Percentiles rank a stretch among this genome's conserved stretches.
These are phyloP conservation scores for Salvelinus fontinalis DNA, from an alignment of 2,113 vertebrate genomes.

Conservation along the genomic window DNA sequence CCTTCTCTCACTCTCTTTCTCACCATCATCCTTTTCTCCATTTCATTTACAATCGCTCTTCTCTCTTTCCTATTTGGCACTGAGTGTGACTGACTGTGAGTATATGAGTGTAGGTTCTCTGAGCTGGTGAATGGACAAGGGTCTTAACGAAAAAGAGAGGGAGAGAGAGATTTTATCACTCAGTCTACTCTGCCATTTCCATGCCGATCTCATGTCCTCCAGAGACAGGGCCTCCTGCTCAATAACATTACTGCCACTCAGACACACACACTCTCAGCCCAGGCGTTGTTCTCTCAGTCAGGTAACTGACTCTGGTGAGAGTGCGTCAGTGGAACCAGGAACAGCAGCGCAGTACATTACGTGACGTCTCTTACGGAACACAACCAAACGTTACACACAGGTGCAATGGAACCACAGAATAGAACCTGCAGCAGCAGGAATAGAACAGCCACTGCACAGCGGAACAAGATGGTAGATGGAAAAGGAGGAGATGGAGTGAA, in stretches of 20 bases:
- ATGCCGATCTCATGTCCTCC: slow-evolving; percentile 62
- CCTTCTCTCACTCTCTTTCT: not conserved
- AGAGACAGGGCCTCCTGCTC: slow-evolving; percentile 49
- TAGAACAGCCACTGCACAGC: slow-evolving; percentile 5
- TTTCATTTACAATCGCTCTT: slow-evolving; percentile 58
- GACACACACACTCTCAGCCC: slow-evolving; percentile 16
- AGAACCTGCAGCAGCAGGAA: slow-evolving; percentile 5
- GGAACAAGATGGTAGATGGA: not conserved
- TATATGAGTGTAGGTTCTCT: slow-evolving; percentile 28
- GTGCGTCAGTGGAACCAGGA: slow-evolving; percentile 48
- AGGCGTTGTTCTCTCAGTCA: slow-evolving; percentile 51
- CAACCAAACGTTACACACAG: slow-evolving; percentile 28
- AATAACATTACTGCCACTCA: slow-evolving; percentile 48
- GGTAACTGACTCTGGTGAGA: slow-evolving; percentile 58
- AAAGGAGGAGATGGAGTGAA: not conserved
- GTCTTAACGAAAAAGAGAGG: slow-evolving; percentile 59
- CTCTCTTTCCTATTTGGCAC: not conserved
- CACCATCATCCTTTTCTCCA: slow-evolving; percentile 42
- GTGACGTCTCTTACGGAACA: slow-evolving; percentile 43
- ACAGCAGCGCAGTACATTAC: slow-evolving; percentile 50
- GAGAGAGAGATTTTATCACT: slow-evolving; percentile 61
- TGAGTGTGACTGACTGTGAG: not conserved
- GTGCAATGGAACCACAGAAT: slow-evolving; percentile 44
- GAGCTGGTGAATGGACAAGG: slow-evolving; percentile 45
- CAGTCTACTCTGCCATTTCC: slow-evolving; percentile 61